Conservation (phyloP, 2,888 invertebrate genomes). For the Stenotaenia linearis region DNA sequence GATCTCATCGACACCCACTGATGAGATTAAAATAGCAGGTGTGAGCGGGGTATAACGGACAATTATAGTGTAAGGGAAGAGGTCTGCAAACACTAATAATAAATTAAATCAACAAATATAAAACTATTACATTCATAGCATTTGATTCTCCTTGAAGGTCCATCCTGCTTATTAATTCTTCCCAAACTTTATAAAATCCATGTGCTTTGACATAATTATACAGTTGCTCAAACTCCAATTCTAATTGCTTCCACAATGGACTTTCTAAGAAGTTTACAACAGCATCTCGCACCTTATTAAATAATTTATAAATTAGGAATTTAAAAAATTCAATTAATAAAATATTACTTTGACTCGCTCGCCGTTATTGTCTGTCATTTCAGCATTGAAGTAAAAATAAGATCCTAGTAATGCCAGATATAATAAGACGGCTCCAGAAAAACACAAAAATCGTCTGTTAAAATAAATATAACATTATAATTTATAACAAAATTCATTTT, state of each 20-base stretch:
- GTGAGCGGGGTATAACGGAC: no score
- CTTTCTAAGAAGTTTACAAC: constrained; percentile 82
- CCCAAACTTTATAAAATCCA: constrained; percentile 84
- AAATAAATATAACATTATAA: neutral
- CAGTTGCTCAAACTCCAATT: constrained; percentile 58
- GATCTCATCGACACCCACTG: no score
- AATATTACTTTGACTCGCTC: neutral
- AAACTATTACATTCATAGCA: no score
- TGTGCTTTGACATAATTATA: constrained; percentile 74
- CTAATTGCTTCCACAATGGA: constrained; percentile 74
- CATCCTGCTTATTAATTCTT: constrained; percentile 73
- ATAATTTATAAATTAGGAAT: no score
- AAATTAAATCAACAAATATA: no score
- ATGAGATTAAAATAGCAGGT: no score
- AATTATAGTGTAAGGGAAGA: no score
- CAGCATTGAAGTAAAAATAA: constrained; percentile 81
- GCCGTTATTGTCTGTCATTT: constrained; percentile 60
- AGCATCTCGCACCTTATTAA: constrained; percentile 76
- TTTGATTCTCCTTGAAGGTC: constrained; percentile 92
- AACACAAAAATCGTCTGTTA: neutral
- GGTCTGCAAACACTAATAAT: no score
- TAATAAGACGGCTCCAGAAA: constrained; percentile 54
- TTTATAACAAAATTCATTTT: no score
- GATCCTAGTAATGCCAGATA: constrained; percentile 70
- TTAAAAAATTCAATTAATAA: no score